Evolutionary conservation across 2,113 vertebrate genomes (phyloP), one percentile per base, ranked within the genome.

Genomic region (Boulengerochromis microlepis): DNA sequence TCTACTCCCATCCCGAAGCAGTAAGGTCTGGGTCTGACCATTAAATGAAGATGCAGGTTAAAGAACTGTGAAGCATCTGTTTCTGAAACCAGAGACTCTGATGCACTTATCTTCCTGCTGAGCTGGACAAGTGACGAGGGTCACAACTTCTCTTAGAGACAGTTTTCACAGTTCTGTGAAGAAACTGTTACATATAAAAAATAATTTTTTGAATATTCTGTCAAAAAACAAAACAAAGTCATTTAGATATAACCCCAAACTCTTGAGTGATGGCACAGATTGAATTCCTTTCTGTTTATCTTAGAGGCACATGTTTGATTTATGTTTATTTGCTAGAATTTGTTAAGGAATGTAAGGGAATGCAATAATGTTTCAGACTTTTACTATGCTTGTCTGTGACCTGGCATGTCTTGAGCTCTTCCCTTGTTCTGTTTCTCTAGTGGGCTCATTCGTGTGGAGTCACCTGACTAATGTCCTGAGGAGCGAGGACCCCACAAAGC

Each of bases 391-490:
- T 76, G 42, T 50, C 45, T 78, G 74, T 78, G 18, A 52, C 16
- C 12, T 31, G 33, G 31, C 16, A 61, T 26, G 59, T 61, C n/a
- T 33, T 35, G 22, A 45, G n/a, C n/a, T 47, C 31, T 52, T 47
- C 26, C 8, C n/a, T 59, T 45, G 0, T 80, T 80, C 10, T 91
- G 1, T 76, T 82, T 61, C 50, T 74, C 5, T 56, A 99, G 98
- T 98, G 93, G 97, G 97, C 22, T 97, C 98, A 19, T 98, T 97
- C 87, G 97, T 98, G 57, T 98, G 98, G 98, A 98, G 97, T 91
- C 98, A 98, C 84, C 95, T 98, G 18, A 96, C 97, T 56, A 97
- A 97, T 86, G 89, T 99, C 40, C 90, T 97, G 88, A 97, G 97
- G 91, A 98, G 97, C 0, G 96, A 97, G 8, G 97, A 98, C 89